Evolutionary conservation across 2,113 vertebrate genomes (phyloP), one percentile per base, ranked within the genome.

Genomic region (Spea multiplicata): DNA sequence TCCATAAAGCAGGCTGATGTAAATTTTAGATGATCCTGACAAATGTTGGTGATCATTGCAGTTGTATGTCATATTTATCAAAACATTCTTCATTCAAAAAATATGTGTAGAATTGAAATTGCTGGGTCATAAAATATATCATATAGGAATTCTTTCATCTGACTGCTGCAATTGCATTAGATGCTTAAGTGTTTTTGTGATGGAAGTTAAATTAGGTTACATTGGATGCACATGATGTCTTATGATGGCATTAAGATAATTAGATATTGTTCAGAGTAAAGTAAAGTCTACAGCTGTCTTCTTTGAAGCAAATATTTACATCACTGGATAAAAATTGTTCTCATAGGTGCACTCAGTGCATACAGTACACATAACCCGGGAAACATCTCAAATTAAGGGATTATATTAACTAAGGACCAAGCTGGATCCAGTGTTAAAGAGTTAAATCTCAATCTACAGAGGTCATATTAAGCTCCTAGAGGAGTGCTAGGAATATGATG

Each of bases 181-280:
- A 68, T 57, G 55, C 65, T 55, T 68, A 49, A 61, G 71, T 67
- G 78, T 67, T 80, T 67, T 44, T 73, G 45, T 68, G 69, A 80
- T 74, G 71, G 65, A 59, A 80, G 71, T 48, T 74, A 61, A 74
- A 80, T 80, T 46, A 73, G 30, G 64, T 80, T 80, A 73, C 64
- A 80, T 17, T 80, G 52, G 52, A 80, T 74, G 71, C 53, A 64
- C 71, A 71, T 68, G 65, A 62, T 74, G 78, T 71, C 52, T 59
- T 67, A 61, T 80, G 78, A 30, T 71, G 67, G 52, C 55, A 46
- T 67, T 80, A 67, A 49, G 65, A 59, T 74, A 73, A 80, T 73
- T 47, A 59, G 47, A 73, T 80, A 55, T 57, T 80, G 67, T 74
- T 80, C 48, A 68, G 57, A 47, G 44, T 65, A 76, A 59, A 17